Evolutionary conservation across 2,797 vertebrate species (phyloP).

Genomic region (Lacerta bilineata): DNA sequence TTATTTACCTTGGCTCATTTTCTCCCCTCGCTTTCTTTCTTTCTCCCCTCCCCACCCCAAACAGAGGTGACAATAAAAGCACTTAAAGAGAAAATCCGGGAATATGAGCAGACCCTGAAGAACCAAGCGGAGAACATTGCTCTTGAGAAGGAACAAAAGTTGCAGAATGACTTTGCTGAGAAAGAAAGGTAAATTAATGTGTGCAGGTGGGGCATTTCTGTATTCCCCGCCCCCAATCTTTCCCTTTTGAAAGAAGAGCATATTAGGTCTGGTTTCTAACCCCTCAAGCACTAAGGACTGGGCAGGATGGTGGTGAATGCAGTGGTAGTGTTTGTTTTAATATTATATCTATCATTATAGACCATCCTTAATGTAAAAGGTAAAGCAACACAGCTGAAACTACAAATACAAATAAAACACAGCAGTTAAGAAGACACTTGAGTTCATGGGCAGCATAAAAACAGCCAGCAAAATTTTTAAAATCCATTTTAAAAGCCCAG

Average conservation of each 20-base stretch:
- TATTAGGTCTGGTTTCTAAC: background rate
- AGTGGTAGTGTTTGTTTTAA: no score
- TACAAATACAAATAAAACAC: background rate
- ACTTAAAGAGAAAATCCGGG: constrained; percentile 98
- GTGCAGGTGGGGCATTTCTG: no score
- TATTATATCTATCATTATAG: no score
- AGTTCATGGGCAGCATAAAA: background rate
- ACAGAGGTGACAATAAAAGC: constrained; percentile 98
- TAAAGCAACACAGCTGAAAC: no score
- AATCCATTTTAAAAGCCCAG: background rate
- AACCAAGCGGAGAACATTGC: constrained; percentile 96
- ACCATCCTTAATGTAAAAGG: background rate
- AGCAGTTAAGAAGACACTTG: no score
- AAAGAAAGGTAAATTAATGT: constrained; percentile 90
- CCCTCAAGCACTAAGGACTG: background rate
- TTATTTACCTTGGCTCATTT: constrained; percentile 69
- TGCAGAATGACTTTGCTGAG: constrained; percentile 98
- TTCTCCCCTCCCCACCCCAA: background rate
- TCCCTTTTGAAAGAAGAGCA: constrained; percentile 16
- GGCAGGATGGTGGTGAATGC: no score
- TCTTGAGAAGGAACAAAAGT: constrained; percentile 95
- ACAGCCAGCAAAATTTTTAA: no score
- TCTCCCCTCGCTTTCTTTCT: constrained; percentile 65
- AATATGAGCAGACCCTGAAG: constrained; percentile 97
- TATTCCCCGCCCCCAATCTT: constrained; percentile 29